phyloP scores from a whole-genome alignment of 1,140 invertebrate genomes.

The Oncopodura yosiiana region DNA sequence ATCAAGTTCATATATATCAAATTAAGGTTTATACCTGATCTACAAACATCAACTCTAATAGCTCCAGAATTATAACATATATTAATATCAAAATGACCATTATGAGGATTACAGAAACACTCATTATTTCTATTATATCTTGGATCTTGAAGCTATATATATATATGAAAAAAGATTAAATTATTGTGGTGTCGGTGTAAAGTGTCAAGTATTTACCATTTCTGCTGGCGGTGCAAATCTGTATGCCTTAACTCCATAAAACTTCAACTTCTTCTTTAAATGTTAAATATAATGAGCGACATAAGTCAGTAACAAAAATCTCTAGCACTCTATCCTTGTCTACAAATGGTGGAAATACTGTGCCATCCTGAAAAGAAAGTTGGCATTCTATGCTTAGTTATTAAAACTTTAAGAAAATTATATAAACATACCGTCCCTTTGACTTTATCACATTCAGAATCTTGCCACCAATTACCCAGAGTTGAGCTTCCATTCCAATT shows the following conservation, averaged over 20 bases:
- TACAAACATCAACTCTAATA: slow-evolving; percentile 1
- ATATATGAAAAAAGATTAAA: no score
- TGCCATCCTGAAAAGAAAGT: no score
- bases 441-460: no score
- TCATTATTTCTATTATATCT: slow-evolving; percentile 53
- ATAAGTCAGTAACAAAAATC: slow-evolving; percentile 35
- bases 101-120: slow-evolving; percentile 53
- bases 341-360: slow-evolving; percentile 61
- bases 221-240: slow-evolving; percentile 48
- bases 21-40: slow-evolving; percentile 12
- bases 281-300: slow-evolving; percentile 51
- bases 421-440: no score
- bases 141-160: slow-evolving; percentile 56
- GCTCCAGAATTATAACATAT: slow-evolving; percentile 13
- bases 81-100: slow-evolving; percentile 12
- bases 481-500: slow-evolving; percentile 14
- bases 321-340: slow-evolving; percentile 36
- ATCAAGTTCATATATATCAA: no score
- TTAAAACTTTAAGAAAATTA: no score
- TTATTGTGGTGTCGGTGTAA: no score
- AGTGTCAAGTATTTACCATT: no score
- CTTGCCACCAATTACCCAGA: no score
- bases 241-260: slow-evolving; percentile 56
- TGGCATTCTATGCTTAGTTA: no score
- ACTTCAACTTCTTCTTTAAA: slow-evolving; percentile 49